Evolutionary conservation across 2,797 vertebrate genomes (phyloP).

Genomic region (Darevskia nairensis): DNA sequence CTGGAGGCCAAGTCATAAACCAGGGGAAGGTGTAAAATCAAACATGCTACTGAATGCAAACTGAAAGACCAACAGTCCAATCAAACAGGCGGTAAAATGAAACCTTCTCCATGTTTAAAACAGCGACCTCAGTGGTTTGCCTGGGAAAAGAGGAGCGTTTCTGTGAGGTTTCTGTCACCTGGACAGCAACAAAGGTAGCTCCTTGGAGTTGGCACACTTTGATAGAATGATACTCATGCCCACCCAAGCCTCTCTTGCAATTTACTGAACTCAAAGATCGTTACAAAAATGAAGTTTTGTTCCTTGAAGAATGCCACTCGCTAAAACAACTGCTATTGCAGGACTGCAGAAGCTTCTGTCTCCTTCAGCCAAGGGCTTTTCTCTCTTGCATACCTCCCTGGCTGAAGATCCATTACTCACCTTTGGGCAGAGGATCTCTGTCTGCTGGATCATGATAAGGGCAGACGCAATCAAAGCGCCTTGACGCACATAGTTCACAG

Average conservation of each 20-base stretch:
- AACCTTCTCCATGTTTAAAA: not conserved
- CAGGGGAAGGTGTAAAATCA: not conserved
- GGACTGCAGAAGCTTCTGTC: too few species aligned
- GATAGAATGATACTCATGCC: not conserved
- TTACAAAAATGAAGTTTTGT: too few species aligned
- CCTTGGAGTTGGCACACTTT: not conserved
- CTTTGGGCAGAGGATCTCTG: constrained; percentile 97
- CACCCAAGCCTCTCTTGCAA: too few species aligned
- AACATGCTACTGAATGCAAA: not conserved
- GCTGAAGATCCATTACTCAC: constrained; percentile 72
- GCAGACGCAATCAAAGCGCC: constrained; percentile 97
- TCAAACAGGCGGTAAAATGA: too few species aligned
- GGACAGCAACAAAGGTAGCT: too few species aligned
- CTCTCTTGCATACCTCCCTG: not conserved
- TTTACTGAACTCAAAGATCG: not conserved
- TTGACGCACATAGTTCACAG: constrained; percentile 97
- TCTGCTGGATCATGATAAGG: constrained; percentile 98
- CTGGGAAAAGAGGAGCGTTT: too few species aligned
- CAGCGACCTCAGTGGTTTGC: too few species aligned
- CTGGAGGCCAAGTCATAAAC: not conserved
- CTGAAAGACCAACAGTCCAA: too few species aligned
- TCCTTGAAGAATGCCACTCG: not conserved
- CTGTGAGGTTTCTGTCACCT: too few species aligned
- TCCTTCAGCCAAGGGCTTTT: not conserved
- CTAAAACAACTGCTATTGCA: not conserved